phyloP scores from a whole-genome alignment of 2,113 vertebrate genomes.

The human region DNA sequence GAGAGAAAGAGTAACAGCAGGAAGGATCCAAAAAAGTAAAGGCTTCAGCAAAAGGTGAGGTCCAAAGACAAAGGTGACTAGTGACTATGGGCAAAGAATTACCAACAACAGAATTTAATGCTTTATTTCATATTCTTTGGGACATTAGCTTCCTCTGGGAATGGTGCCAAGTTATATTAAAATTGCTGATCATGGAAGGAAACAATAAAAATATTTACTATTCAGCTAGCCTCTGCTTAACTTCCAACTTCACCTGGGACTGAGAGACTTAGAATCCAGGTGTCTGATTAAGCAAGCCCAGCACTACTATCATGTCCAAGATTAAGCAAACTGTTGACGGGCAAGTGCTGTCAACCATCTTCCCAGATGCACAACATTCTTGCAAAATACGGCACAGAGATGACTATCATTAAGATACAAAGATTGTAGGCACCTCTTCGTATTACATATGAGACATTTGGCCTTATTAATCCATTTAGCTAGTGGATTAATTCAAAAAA shows the following conservation, averaged over 20 bases:
- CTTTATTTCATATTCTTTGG: conserved; percentile 37
- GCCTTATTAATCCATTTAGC: neutral
- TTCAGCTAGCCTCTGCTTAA: conserved; percentile 6
- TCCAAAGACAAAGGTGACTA: neutral
- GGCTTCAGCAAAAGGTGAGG: neutral
- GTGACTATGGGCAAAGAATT: neutral
- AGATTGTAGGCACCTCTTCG: neutral
- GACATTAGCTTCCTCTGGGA: conserved; percentile 45
- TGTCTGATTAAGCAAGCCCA: neutral
- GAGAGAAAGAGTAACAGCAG: neutral
- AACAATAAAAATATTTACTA: conserved; percentile 50
- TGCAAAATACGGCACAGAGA: neutral
- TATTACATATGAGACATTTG: neutral
- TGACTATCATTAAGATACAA: neutral
- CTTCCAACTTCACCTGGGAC: conserved; percentile 1
- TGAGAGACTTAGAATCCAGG: conserved; percentile 13
- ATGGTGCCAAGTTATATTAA: conserved; percentile 46
- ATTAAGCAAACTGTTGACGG: neutral
- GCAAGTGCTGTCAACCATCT: neutral
- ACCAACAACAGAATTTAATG: neutral
- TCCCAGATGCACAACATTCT: neutral
- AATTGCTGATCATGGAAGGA: conserved; percentile 46
- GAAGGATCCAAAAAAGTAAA: neutral
- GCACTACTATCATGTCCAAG: neutral
- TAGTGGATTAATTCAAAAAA: neutral